These are phyloP conservation scores for Channa striata DNA, from an alignment of 2,797 vertebrate species.

Conservation along the genomic window DNA sequence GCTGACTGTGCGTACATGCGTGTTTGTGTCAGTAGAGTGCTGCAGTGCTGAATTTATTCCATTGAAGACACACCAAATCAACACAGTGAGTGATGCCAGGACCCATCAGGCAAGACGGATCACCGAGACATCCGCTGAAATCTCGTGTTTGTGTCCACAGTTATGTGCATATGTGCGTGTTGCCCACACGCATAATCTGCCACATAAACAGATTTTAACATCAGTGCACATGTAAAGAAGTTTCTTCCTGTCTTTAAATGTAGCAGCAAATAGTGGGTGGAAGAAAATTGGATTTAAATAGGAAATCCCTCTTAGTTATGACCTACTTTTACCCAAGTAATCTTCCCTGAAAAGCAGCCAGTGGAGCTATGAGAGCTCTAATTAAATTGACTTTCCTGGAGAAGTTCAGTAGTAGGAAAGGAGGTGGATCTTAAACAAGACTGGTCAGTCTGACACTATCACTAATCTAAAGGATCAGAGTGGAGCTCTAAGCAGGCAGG, in stretches of 20 bases:
- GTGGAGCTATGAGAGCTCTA: slow-evolving; percentile 61
- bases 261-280: slow-evolving; percentile 70
- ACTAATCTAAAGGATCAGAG: slow-evolving; percentile 54
- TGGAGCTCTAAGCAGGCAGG: slow-evolving; percentile 20
- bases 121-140: slow-evolving; percentile 56
- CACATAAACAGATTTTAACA: slow-evolving; percentile 60
- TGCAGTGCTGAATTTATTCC: slow-evolving; percentile 72
- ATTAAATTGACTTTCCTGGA: slow-evolving; percentile 65
- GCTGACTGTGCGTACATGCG: not conserved
- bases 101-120: slow-evolving; percentile 68
- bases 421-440: slow-evolving; percentile 39
- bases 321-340: slow-evolving; percentile 75
- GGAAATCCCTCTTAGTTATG: slow-evolving; percentile 68
- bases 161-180: slow-evolving; percentile 35
- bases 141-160: slow-evolving; percentile 41
- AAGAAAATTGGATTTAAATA: slow-evolving; percentile 66
- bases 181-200: slow-evolving; percentile 53
- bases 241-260: slow-evolving; percentile 53
- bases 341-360: slow-evolving; percentile 69
- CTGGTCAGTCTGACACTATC: slow-evolving; percentile 49
- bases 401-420: slow-evolving; percentile 49
- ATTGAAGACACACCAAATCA: slow-evolving; percentile 79
- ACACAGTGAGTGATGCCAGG: slow-evolving; percentile 62
- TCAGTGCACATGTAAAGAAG: slow-evolving; percentile 62
- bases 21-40: slow-evolving; percentile 42